Conservation (phyloP, 1,140 invertebrate species). For the Rhizoglyphus robini region DNA sequence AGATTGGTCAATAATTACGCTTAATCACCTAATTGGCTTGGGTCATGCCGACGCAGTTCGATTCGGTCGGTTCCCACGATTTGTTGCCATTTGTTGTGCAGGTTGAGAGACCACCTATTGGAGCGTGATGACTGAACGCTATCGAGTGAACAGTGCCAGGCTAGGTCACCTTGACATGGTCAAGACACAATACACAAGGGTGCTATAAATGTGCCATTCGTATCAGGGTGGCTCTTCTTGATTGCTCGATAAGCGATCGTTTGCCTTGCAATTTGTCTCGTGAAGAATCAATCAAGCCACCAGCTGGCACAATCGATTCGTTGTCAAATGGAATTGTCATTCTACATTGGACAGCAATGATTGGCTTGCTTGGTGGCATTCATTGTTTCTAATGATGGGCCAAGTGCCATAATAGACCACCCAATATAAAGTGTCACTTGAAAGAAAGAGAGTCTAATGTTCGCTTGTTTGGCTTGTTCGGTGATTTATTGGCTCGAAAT, state of each 20-base stretch:
- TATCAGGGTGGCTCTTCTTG: neutral
- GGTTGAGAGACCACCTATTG: neutral
- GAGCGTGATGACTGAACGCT: neutral
- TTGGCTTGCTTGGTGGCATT: neutral
- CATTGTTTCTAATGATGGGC: neutral
- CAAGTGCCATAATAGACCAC: neutral
- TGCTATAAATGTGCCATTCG: too few species aligned
- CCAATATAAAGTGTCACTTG: neutral
- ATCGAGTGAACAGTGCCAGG: neutral
- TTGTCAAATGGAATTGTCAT: neutral
- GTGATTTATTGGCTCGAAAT: constrained; percentile 15
- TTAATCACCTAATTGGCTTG: constrained; percentile 4
- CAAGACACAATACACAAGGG: too few species aligned
- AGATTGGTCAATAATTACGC: constrained; percentile 6
- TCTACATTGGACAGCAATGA: neutral
- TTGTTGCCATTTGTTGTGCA: neutral
- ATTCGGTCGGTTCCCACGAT: neutral
- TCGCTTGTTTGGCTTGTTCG: neutral
- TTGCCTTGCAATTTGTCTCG: constrained; percentile 2
- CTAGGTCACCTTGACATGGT: too few species aligned
- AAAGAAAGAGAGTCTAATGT: neutral
- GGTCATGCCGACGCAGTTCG: neutral
- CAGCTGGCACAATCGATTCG: constrained; percentile 3
- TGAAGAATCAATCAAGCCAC: neutral
- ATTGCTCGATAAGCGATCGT: neutral